Evolutionary conservation across 2,888 invertebrate genomes (phyloP).

Genomic region (Pterobdella sp.): DNA sequence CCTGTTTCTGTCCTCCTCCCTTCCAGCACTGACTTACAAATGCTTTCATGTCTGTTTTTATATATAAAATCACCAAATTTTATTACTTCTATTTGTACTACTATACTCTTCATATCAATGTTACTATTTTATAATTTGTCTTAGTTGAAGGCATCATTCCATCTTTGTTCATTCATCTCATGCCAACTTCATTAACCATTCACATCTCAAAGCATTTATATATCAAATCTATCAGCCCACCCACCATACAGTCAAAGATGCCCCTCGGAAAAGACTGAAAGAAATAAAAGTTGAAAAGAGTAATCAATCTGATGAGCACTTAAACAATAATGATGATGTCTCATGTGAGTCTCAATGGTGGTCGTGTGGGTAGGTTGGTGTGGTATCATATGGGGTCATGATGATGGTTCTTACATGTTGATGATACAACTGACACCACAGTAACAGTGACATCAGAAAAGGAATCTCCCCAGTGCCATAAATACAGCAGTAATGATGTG

Average conservation of each 20-base stretch:
- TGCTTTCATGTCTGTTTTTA: neutral
- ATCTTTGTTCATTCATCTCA: too few relatives aligned
- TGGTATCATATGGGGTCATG: too few relatives aligned
- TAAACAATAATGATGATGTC: too few relatives aligned
- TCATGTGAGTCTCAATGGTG: too few relatives aligned
- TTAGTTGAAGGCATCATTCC: neutral
- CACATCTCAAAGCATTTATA: too few relatives aligned
- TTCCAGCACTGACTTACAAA: neutral
- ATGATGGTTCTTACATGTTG: too few relatives aligned
- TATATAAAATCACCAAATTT: neutral
- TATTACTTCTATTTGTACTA: neutral
- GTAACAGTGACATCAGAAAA: neutral
- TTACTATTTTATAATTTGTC: neutral
- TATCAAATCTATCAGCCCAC: too few relatives aligned
- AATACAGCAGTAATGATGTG: conserved; percentile 13
- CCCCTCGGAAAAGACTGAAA: conserved; percentile 1
- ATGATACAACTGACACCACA: too few relatives aligned
- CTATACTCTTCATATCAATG: too few relatives aligned
- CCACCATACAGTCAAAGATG: conserved; percentile 3
- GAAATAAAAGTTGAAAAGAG: conserved; percentile 2
- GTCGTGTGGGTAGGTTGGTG: too few relatives aligned
- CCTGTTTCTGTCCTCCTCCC: conserved; percentile 2
- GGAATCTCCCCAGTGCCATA: neutral
- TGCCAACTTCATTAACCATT: too few relatives aligned
- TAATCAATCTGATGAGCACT: neutral